Evolutionary conservation across 2,888 invertebrate species (phyloP), one percentile per base, ranked within the genome.

Genomic region (Diogma glabrata): DNA sequence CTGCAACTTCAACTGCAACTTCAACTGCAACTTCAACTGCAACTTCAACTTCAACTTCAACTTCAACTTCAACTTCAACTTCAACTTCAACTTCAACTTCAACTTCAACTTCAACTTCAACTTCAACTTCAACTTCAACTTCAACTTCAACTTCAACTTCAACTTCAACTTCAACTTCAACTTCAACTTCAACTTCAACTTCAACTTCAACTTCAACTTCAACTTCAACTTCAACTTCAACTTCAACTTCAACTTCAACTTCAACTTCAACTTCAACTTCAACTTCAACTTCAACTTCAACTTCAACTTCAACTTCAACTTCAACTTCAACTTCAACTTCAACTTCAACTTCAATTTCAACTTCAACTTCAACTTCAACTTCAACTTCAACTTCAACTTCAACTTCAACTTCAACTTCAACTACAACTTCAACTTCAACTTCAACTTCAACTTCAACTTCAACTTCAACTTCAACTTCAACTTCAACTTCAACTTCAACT

Each of bases 241-340:
- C 50, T 45, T 50, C 50, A 38, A 50, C 50, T 45, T 50, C 50
- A 38, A 50, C 50, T 45, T 50, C 50, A 38, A 50, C 50, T 45
- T 50, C 50, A 38, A 50, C 50, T 45, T 50, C 50, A 38, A 50
- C 50, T 45, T 50, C 50, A 38, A 50, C 50, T 45, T 50, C 50
- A 38, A 50, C 50, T 45, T 50, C 50, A 38, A 50, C 50, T 45
- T 50, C 50, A 38, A 50, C 50, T 45, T 50, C 50, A 38, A 50
- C 50, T 45, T 50, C 50, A 38, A 50, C 50, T 45, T 50, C 50
- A 38, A 50, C 50, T 45, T 50, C 50, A 38, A 50, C 50, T 45
- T 50, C 50, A 38, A 50, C 22, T 50, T 40, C 38, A 50, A 28
- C 28, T 28, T 28, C 28, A 28, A 28, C 28, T 28, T 28, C 28